Base-by-base conservation (phyloP, 2,797 vertebrate genomes). In the Chiloscyllium punctatum region DNA sequence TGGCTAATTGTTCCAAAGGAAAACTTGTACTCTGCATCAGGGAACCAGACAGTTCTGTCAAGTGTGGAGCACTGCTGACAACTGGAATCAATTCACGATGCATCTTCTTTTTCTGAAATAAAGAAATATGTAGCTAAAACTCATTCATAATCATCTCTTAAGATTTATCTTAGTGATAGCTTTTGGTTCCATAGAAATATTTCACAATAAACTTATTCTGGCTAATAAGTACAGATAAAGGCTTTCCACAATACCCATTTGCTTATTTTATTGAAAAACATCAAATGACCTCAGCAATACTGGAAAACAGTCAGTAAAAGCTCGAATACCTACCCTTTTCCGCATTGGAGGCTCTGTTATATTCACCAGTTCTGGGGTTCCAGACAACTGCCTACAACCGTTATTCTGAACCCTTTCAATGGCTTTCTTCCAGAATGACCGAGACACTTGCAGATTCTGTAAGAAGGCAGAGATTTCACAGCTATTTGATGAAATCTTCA, bases 1-100 rank as follows among this genome's bases (percentile, higher is more conserved):
- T 98, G 94, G 96, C 96, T 95, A 99, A 96, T 91, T 98, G 98
- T 96, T 98, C 98, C 96, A 99, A 96, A 51, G 98, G 98, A 90
- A 98, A 96, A 72, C 97, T 84, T 95, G 97, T 97, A 62, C 96
- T 97, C 87, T 96, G 96, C 37, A 87, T 95, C 4, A 69, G 53
- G 25, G 27, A 53, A 77, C 5, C 1, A 21, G 94, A 53, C 48
- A 21, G 30, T 33, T 95, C 71, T 74, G 42, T 72, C 25, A n/a
- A 48, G 27, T 53, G 30, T 77, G 48, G 48, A 77, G 72, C 48
- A 57, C 71, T 77, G 48, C 94, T 95, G 71, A 95, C 48, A 53
- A 51, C 15, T 53, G 94, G 94, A 72, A 95, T 95, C 48, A 95
- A 27, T 23, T 95, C 94, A 53, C 18, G 72, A 95, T 95, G 69